Percentiles rank a stretch among this genome's conserved stretches.
These are phyloP conservation scores for Benitochromis conjunctus DNA, from an alignment of 2,113 vertebrate species.

Conservation along the genomic window DNA sequence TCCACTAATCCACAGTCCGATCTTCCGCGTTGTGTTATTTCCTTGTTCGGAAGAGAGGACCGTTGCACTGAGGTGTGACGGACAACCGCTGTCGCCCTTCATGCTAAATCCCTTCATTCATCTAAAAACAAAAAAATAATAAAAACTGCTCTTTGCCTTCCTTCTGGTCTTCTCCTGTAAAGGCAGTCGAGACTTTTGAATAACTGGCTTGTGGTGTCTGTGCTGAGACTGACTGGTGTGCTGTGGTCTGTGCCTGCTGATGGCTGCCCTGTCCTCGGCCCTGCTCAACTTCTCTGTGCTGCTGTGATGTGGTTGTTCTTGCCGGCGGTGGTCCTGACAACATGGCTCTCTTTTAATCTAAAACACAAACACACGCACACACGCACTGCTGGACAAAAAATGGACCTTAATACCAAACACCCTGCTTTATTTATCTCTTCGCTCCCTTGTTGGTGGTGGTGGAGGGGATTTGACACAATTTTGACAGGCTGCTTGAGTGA, in stretches of 20 bases:
- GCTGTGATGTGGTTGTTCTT: slow-evolving; percentile 48
- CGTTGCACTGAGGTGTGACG: slow-evolving; percentile 5
- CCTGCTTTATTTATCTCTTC: slow-evolving; percentile 20
- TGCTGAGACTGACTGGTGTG: slow-evolving; percentile 38
- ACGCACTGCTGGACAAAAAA: slow-evolving; percentile 28
- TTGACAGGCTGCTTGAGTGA: slow-evolving; percentile 33
- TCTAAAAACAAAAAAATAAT: not conserved
- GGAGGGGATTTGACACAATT: slow-evolving; percentile 3
- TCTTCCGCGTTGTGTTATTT: slow-evolving; percentile 55
- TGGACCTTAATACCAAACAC: slow-evolving; percentile 21
- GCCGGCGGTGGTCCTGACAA: not conserved
- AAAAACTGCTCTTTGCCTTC: slow-evolving; percentile 40
- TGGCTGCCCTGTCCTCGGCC: slow-evolving; percentile 7
- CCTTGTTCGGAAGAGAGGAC: slow-evolving; percentile 24
- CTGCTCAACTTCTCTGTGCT: slow-evolving; percentile 42
- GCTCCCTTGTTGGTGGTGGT: not conserved
- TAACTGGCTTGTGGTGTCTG: slow-evolving; percentile 36
- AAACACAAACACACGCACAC: not conserved
- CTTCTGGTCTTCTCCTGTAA: slow-evolving; percentile 15
- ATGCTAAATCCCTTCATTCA: not conserved
- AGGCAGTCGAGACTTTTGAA: slow-evolving; percentile 18
- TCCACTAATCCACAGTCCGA: slow-evolving; percentile 64
- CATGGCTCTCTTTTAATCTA: not conserved
- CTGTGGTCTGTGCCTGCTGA: slow-evolving; percentile 40
- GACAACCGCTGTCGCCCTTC: not conserved